Conservation (phyloP, 1,140 invertebrate species). For the Neodiprion fabricii region DNA sequence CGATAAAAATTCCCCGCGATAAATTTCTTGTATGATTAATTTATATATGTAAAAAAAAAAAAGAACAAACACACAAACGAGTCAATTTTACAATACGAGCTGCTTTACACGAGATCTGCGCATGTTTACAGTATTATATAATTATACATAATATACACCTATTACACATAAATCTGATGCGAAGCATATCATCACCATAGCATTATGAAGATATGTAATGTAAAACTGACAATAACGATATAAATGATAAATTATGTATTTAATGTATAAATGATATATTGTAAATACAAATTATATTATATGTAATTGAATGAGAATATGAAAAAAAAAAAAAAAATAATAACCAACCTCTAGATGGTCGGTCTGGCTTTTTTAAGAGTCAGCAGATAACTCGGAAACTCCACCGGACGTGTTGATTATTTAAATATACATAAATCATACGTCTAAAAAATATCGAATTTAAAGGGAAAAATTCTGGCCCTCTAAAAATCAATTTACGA, state of each 20-base stretch:
- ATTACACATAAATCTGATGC: neutral
- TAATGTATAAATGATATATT: neutral
- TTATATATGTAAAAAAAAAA: slow-evolving; percentile 10
- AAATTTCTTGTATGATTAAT: no score
- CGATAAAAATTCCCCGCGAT: no score
- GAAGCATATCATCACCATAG: neutral
- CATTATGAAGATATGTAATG: slow-evolving; percentile 22
- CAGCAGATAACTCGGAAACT: no score
- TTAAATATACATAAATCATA: slow-evolving; percentile 1
- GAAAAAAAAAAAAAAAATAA: neutral
- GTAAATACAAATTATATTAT: neutral
- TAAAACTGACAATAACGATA: slow-evolving; percentile 31
- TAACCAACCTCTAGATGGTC: no score
- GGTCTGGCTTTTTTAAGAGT: no score
- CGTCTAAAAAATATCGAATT: no score
- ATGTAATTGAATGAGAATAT: neutral
- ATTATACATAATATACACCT: slow-evolving; percentile 26
- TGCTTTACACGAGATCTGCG: slow-evolving; percentile 16
- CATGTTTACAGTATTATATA: neutral
- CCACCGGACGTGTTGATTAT: neutral
- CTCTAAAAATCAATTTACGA: no score
- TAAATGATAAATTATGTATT: neutral
- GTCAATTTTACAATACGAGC: slow-evolving; percentile 13
- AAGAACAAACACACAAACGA: slow-evolving; percentile 6
- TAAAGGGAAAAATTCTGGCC: no score